Percentiles rank a stretch among this genome's conserved stretches.
Evolutionary conservation across 2,113 vertebrate genomes (phyloP).

Genomic region (Anas platyrhynchos): DNA sequence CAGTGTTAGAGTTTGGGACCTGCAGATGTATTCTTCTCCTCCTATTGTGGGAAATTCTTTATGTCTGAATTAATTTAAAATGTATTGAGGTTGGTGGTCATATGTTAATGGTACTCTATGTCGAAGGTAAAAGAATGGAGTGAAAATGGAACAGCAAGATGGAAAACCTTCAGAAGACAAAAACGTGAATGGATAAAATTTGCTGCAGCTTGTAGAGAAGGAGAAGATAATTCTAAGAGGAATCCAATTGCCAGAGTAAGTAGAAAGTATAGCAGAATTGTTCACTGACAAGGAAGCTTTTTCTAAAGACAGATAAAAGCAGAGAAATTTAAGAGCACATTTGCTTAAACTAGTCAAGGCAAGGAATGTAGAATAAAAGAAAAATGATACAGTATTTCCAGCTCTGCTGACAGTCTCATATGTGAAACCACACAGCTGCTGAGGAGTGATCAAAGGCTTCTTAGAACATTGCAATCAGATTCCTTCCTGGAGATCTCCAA

Average conservation of each 20-base stretch:
- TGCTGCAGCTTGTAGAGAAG: slow-evolving; percentile 78
- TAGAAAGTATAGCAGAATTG: background rate
- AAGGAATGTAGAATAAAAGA: background rate
- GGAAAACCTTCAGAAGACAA: slow-evolving; percentile 78
- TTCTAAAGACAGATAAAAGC: background rate
- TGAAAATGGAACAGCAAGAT: slow-evolving; percentile 72
- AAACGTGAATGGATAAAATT: slow-evolving; percentile 84
- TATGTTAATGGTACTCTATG: background rate
- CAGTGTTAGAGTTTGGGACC: background rate
- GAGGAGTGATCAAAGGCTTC: background rate
- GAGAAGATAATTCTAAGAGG: slow-evolving; percentile 79
- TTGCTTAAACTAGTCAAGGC: background rate
- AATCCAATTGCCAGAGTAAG: slow-evolving; percentile 84
- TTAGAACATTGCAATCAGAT: background rate
- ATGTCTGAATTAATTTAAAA: background rate
- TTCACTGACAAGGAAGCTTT: background rate
- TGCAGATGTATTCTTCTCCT: background rate
- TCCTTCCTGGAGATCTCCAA: background rate
- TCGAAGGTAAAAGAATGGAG: slow-evolving; percentile 79
- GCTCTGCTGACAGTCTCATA: background rate
- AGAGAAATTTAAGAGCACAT: background rate
- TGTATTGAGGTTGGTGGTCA: background rate
- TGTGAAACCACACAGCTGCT: background rate
- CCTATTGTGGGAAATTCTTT: background rate
- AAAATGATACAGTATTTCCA: background rate